Evolutionary conservation across 2,113 vertebrate species (phyloP).

Genomic region (Corvus cornix): DNA sequence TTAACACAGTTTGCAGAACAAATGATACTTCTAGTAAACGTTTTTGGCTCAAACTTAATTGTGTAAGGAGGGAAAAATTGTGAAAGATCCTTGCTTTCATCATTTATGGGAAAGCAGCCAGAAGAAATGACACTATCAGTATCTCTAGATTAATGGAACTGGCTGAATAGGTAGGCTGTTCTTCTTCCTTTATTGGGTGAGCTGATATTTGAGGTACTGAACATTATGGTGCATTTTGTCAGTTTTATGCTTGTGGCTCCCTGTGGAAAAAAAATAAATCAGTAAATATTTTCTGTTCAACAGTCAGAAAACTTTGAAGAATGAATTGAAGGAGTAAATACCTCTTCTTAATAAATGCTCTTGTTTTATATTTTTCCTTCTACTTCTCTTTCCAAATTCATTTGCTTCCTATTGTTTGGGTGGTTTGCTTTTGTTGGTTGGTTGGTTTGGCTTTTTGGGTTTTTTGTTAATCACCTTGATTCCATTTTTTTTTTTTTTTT

Average conservation of each 20-base stretch:
- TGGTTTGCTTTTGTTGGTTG: not conserved
- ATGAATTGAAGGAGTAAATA: not conserved
- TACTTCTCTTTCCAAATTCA: not conserved
- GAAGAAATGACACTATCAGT: not conserved
- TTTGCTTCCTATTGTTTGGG: not conserved
- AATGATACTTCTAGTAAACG: not conserved
- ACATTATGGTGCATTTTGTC: not conserved
- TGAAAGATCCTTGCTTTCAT: not conserved
- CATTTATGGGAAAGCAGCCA: not conserved
- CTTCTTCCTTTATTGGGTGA: not conserved
- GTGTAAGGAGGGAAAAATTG: accelerated
- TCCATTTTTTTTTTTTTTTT: not conserved
- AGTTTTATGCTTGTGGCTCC: not conserved
- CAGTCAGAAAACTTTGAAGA: not conserved
- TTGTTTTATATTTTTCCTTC: not conserved
- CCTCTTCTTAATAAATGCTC: not conserved
- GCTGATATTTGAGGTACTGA: not conserved
- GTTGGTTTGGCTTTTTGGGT: not conserved
- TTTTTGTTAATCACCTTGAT: not conserved
- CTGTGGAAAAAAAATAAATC: not conserved
- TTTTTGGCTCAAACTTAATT: not conserved
- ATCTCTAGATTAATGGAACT: not conserved
- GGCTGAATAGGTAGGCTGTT: not conserved
- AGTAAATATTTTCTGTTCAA: not conserved
- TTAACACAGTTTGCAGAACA: not conserved